Evolutionary conservation across 2,888 invertebrate genomes (phyloP), one percentile per base, ranked within the genome.

Genomic region (Drosophila hamatofila): DNA sequence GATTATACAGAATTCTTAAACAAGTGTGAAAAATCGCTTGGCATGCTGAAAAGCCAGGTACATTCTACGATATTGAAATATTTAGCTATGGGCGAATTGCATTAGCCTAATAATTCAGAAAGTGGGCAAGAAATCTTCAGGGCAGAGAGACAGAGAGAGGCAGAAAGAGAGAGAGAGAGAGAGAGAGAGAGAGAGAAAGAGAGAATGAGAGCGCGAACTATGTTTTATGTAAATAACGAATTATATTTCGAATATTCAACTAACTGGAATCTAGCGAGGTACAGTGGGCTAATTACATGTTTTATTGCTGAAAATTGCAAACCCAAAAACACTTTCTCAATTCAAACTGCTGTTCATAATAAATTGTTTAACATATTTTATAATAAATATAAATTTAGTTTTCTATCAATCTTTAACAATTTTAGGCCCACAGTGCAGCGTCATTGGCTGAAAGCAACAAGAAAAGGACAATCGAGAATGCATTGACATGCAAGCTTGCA

Each of bases 401-500:
- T 14, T 21, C 0, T 14, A 0, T 1, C 30, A 2, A n/a, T 14
- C 5, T 35, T n/a, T 9, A 2, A n/a, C 6, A n/a, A 1, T 18
- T 27, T 37, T 3, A 16, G 4, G 21, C 3, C 51, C 35, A 52
- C 27, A 0, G 46, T 33, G 37, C 30, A 46, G 16, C 37, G 44
- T 23, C 30, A 16, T 14, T 14, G 16, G 23, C 16, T 18, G 18
- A 12, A 2, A 39, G 39, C 48, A 25, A 37, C 30, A 48, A n/a
- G 30, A 41, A 61, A 74, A 66, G 56, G 63, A 72, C 68, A 77
- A 73, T 51, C 65, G 42, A 62, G 72, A 49, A 65, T 75, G 84
- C 81, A 83, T 72, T 83, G 89, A 83, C 88, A 89, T 87, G 87
- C 88, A 88, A 88, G 61, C 59, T 42, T 65, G 64, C 73, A 73